These are phyloP conservation scores for Rhimphoctona megacephalus DNA, from an alignment of 2,888 invertebrate species.

Conservation along the genomic window DNA sequence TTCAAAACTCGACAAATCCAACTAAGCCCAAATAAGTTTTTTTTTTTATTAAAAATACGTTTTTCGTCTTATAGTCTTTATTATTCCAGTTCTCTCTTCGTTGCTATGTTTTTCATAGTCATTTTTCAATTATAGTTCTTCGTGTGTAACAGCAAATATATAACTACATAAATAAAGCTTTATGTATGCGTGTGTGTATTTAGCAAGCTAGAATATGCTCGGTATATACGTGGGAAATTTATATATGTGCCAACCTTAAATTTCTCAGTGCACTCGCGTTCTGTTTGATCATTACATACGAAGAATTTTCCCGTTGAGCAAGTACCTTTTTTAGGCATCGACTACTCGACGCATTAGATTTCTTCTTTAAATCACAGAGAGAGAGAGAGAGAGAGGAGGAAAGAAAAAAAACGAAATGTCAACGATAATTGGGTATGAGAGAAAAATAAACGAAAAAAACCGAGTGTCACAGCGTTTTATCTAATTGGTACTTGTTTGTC, in stretches of 20 bases:
- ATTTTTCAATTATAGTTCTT: neutral
- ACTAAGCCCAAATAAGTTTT: neutral
- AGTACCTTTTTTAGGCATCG: constrained; percentile 39
- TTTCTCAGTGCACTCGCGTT: constrained; percentile 16
- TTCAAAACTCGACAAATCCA: neutral
- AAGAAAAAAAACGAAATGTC: neutral
- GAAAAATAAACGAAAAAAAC: neutral
- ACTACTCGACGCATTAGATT: constrained; percentile 8
- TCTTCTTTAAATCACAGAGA: neutral
- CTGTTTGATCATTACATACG: constrained; percentile 26
- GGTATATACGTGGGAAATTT: constrained; percentile 24
- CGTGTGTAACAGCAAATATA: neutral
- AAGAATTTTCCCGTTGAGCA: constrained; percentile 25
- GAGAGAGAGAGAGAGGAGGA: neutral
- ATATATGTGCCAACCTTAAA: constrained; percentile 13
- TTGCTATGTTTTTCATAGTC: neutral
- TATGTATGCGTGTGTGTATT: constrained; percentile 1
- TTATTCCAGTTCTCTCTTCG: neutral
- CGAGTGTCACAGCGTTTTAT: neutral
- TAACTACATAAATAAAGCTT: neutral
- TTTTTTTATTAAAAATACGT: neutral
- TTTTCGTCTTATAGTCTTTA: neutral
- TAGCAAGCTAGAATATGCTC: neutral
- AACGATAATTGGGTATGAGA: neutral
- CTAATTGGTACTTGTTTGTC: neutral